Percentiles rank a stretch among this genome's conserved stretches.
phyloP scores from a whole-genome alignment of 2,797 vertebrate species.

The Nasua narica region DNA sequence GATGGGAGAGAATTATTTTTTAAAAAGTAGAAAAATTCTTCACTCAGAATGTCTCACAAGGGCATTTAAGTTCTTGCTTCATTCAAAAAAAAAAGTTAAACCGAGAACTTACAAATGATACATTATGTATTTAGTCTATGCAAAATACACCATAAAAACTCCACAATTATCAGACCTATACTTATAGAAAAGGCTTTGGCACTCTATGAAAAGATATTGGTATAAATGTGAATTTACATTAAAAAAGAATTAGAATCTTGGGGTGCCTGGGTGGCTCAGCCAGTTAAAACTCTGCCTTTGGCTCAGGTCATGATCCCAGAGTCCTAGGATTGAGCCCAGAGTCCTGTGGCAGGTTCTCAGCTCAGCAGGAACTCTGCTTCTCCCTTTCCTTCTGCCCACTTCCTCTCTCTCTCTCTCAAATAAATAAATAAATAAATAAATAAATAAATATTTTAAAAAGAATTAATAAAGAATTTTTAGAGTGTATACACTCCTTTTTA shows the following conservation, averaged over 20 bases:
- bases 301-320: not conserved
- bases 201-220: not conserved
- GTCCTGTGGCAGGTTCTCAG: not conserved
- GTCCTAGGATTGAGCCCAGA: not conserved
- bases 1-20: not conserved
- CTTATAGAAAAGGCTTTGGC: not conserved
- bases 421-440: not conserved
- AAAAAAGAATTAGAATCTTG: not conserved
- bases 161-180: not conserved
- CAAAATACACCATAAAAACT: not conserved
- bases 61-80: not conserved
- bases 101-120: not conserved
- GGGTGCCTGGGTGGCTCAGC: not conserved
- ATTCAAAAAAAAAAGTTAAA: not conserved
- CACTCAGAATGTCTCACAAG: not conserved
- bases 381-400: not conserved
- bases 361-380: not conserved
- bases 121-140: not conserved
- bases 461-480: not conserved
- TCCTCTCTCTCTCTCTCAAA: not conserved
- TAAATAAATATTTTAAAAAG: not conserved
- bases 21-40: not conserved
- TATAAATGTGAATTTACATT: not conserved
- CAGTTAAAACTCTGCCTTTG: not conserved
- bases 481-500: not conserved